Evolutionary conservation across 1,140 invertebrate species (phyloP).

Genomic region (Brachionus asplanchnoidis): DNA sequence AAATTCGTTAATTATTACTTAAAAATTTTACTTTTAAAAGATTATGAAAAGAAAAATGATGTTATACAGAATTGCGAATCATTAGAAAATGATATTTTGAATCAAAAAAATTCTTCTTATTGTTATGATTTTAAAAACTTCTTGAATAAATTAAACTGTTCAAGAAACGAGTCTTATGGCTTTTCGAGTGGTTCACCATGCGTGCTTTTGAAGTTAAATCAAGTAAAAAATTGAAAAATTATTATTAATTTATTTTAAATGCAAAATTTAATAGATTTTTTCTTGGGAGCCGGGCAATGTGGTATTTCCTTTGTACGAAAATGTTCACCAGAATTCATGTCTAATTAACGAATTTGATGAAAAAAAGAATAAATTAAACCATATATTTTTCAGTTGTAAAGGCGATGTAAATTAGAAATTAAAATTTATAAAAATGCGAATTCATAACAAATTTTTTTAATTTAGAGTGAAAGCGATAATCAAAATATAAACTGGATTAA

Average conservation of each 20-base stretch:
- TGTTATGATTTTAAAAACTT: not conserved
- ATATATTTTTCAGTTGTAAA: not conserved
- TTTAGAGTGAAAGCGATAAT: not conserved
- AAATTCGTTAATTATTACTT: not conserved
- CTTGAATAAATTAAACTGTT: not conserved
- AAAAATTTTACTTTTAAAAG: not conserved
- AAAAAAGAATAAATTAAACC: not conserved
- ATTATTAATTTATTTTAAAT: not conserved
- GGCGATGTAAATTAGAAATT: not conserved
- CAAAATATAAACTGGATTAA: not conserved
- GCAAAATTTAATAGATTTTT: not conserved
- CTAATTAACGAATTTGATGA: not conserved
- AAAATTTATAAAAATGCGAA: not conserved
- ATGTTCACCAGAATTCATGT: not conserved
- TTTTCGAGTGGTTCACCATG: not conserved
- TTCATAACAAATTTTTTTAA: not conserved
- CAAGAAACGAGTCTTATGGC: not conserved
- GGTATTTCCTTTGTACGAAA: not conserved
- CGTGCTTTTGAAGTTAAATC: not conserved
- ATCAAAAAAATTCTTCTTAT: not conserved
- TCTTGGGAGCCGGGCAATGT: not conserved
- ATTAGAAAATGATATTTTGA: not conserved
- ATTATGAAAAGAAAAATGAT: not conserved
- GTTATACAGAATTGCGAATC: not conserved
- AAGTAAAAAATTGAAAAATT: not conserved